Evolutionary conservation across 2,113 vertebrate genomes (phyloP), one percentile per base, ranked within the genome.

Genomic region (Nothocercus nigrocapillus): DNA sequence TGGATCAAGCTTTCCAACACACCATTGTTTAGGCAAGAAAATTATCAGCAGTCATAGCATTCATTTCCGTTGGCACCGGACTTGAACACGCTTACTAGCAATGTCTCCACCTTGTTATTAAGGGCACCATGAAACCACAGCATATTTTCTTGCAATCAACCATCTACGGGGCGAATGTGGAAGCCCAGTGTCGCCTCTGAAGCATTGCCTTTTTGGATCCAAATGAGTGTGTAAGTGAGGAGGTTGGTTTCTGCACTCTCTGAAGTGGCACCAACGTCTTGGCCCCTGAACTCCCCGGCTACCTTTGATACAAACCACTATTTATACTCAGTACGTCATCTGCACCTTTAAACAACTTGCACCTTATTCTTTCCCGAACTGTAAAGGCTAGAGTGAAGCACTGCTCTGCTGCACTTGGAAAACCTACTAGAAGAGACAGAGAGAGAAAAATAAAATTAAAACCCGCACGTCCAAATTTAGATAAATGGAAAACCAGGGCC

Each of bases 351-450:
- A 85, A 70, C 49, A 49, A 22, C 49, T 49, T 22, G 21, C 49
- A 49, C 44, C 18, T 30, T 51, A 87, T 62, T 4, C 36, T 77
- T 83, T 88, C 81, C 77, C 79, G 68, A 94, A 70, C 77, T 7
- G 3, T 32, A 61, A 79, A 27, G 75, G 38, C 66, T 94, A 93
- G 38, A 90, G 78, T 30, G 94, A 91, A 93, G 47, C 73, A 95
- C 13, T 92, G 89, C 66, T 88, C 90, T 54, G 85, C 2, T 94
- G 85, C 80, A 44, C 85, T 74, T 90, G 82, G 45, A 15, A 93
- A 94, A 95, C 76, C 92, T 96, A 93, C 95, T 77, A 88, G 51
- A 59, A 93, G 36, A 90, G 72, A 90, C 24, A 85, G 78, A 59
- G 51, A 54, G 25, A 54, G 30, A n/a, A 64, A 51, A 42, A 14